These are phyloP conservation scores for Falco punctatus DNA, from an alignment of 2,113 vertebrate species.

Conservation along the genomic window DNA sequence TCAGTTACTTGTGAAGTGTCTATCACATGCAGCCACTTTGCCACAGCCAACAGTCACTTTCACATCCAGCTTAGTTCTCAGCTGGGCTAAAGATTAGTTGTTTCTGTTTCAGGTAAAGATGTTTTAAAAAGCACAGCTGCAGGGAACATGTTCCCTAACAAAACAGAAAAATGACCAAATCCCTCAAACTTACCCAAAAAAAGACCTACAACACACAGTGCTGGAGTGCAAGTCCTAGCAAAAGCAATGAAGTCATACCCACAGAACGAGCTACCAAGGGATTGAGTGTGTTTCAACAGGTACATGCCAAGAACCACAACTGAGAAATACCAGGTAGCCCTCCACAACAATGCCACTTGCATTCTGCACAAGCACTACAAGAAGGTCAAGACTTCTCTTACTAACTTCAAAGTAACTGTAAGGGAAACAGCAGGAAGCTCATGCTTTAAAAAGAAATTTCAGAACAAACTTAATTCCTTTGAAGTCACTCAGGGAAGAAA, in stretches of 20 bases:
- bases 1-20: background rate
- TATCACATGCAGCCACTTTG: background rate
- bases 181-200: background rate
- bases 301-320: background rate
- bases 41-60: background rate
- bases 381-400: background rate
- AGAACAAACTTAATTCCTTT: background rate
- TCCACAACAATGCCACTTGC: accelerated
- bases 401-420: background rate
- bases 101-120: background rate
- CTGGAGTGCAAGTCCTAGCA: background rate
- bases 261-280: background rate
- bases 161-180: background rate
- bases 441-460: background rate
- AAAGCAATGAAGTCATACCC: background rate
- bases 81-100: background rate
- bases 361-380: background rate
- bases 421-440: background rate
- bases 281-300: accelerated
- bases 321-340: background rate
- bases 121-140: accelerated
- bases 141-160: background rate
- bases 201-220: background rate
- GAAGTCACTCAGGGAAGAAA: constrained; percentile 1
- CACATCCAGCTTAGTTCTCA: background rate